These are phyloP conservation scores for Drosophila rubida DNA, from an alignment of 2,888 invertebrate species.

Conservation along the genomic window DNA sequence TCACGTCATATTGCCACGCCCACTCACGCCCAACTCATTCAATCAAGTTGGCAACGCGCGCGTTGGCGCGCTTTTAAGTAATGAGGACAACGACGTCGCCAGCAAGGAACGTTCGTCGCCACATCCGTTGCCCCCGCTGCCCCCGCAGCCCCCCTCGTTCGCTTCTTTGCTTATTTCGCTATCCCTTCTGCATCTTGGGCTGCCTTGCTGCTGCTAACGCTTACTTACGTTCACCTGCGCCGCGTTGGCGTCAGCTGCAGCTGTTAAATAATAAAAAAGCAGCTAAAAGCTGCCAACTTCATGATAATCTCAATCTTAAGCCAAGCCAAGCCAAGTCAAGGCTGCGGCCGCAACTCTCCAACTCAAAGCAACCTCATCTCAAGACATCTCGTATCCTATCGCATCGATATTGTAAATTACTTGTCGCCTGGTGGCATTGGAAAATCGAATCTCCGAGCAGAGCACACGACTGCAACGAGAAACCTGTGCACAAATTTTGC, in stretches of 20 bases:
- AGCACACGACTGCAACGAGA: neutral
- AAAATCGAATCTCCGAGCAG: conserved; percentile 11
- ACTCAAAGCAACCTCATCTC: neutral
- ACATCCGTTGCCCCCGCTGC: conserved; percentile 30
- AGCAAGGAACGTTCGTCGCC: conserved; percentile 22
- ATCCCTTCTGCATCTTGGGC: neutral
- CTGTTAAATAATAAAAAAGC: conserved; percentile 51
- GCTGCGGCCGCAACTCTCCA: conserved; percentile 37
- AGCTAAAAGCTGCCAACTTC: conserved; percentile 46
- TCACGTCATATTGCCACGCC: conserved; percentile 1
- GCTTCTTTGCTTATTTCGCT: neutral
- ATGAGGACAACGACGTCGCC: conserved; percentile 61
- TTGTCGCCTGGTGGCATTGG: conserved; percentile 42
- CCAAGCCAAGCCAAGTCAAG: conserved; percentile 56
- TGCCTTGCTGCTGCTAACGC: neutral
- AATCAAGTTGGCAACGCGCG: conserved; percentile 64
- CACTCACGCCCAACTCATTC: conserved; percentile 53
- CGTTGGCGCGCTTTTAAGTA: conserved; percentile 70
- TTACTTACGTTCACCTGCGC: conserved; percentile 32
- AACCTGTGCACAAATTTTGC: neutral
- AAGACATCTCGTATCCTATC: neutral
- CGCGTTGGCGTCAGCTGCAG: conserved; percentile 52
- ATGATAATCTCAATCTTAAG: conserved; percentile 51
- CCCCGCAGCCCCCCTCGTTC: too few relatives aligned
- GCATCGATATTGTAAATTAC: conserved; percentile 69